phyloP scores from a whole-genome alignment of 2,888 invertebrate species.

The Oscheius myriophilus region DNA sequence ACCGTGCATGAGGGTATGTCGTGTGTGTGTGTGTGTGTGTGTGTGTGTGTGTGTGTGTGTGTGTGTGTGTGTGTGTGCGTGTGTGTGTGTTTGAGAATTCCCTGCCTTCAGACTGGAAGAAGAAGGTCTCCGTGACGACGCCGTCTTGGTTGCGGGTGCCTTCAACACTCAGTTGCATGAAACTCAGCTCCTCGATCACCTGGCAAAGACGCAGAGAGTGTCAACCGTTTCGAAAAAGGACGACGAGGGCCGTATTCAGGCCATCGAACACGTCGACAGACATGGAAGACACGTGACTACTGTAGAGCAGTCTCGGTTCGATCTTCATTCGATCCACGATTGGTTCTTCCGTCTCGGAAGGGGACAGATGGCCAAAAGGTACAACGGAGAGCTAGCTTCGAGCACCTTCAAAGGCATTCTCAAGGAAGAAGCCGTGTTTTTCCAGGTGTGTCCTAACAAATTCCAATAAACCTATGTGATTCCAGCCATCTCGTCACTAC shows the following conservation, averaged over 20 bases:
- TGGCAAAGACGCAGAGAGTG: conserved; percentile 50
- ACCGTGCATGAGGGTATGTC: too few species aligned
- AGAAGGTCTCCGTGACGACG: conserved; percentile 56
- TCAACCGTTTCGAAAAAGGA: conserved; percentile 50
- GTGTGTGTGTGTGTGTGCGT: too few species aligned
- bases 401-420: conserved; percentile 52
- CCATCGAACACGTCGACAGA: conserved; percentile 56
- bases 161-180: conserved; percentile 61
- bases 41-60: too few species aligned
- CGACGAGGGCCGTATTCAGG: conserved; percentile 48
- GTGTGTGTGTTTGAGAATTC: too few species aligned
- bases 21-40: too few species aligned
- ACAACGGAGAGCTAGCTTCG: conserved; percentile 57
- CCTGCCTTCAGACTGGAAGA: conserved; percentile 52
- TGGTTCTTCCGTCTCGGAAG: conserved; percentile 61
- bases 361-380: conserved; percentile 59
- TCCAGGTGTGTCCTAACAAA: conserved; percentile 37
- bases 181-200: conserved; percentile 52
- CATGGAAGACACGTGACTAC: conserved; percentile 55
- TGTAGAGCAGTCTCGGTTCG: conserved; percentile 56
- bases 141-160: conserved; percentile 58
- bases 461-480: neutral
- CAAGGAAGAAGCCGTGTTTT: conserved; percentile 56
- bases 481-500: conserved; percentile 58
- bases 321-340: conserved; percentile 60